phyloP scores from a whole-genome alignment of 2,888 invertebrate genomes.

The Mesorhabditis spiculigera region DNA sequence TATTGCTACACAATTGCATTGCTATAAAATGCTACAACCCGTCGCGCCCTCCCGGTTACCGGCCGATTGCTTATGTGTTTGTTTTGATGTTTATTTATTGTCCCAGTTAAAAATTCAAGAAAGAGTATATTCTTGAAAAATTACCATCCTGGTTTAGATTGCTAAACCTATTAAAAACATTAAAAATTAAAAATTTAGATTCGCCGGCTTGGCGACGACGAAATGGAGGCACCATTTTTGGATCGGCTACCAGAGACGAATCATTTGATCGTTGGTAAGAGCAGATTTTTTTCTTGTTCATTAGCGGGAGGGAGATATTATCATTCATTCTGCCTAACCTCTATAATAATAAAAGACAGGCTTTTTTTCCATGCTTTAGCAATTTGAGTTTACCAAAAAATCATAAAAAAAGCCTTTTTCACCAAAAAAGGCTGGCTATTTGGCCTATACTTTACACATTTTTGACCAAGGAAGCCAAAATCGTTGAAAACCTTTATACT shows the following conservation, averaged over 20 bases:
- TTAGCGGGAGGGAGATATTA: too few relatives aligned
- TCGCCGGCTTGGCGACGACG: neutral
- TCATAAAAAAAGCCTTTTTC: too few relatives aligned
- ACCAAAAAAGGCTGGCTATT: too few relatives aligned
- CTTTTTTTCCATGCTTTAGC: neutral
- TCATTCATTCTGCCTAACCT: too few relatives aligned
- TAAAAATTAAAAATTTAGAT: neutral
- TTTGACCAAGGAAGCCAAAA: too few relatives aligned
- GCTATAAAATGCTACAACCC: neutral
- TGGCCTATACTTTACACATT: too few relatives aligned
- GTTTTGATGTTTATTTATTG: neutral
- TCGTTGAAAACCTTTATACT: too few relatives aligned
- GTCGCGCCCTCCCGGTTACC: neutral
- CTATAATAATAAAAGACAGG: too few relatives aligned
- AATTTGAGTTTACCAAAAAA: neutral
- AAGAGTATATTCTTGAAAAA: neutral
- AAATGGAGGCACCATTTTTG: neutral
- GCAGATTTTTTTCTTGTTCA: too few relatives aligned
- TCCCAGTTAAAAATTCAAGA: neutral
- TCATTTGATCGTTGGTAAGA: slow-evolving; percentile 3
- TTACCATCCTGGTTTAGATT: neutral
- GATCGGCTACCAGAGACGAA: neutral
- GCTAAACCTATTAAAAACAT: neutral
- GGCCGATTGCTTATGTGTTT: neutral
- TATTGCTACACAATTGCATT: too few relatives aligned